A percentile compares a stretch with the other conserved stretches of the same genome.
phyloP scores from a whole-genome alignment of 2,888 invertebrate species.

The Nycteola revayana region DNA sequence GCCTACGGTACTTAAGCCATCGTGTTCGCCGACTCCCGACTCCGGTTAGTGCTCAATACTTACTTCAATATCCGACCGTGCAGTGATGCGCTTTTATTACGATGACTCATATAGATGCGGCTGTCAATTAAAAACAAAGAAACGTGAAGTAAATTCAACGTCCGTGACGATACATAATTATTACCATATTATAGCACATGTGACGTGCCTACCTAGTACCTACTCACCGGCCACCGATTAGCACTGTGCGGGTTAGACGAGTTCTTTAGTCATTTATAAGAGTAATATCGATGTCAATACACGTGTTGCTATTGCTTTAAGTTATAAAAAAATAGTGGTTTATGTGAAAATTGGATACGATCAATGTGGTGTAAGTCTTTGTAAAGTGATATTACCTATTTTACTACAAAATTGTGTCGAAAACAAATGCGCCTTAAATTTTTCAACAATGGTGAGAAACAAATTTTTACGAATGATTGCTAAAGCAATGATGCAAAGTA shows the following conservation, averaged over 20 bases:
- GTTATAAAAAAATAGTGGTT: no score
- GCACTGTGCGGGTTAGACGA: constrained; percentile 9
- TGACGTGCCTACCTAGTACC: constrained; percentile 14
- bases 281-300: constrained; percentile 9
- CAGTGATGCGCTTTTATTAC: neutral
- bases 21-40: constrained; percentile 12
- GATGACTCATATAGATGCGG: constrained; percentile 3
- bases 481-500: no score
- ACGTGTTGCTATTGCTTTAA: no score
- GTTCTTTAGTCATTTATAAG: constrained; percentile 17
- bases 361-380: no score
- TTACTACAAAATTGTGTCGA: no score
- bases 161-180: constrained; percentile 11
- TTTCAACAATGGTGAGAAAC: no score
- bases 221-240: constrained; percentile 16
- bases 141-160: constrained; percentile 9
- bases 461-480: no score
- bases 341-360: no score
- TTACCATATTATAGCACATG: constrained; percentile 22
- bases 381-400: no score
- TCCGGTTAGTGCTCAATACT: constrained; percentile 29
- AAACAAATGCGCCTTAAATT: no score
- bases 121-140: constrained; percentile 25
- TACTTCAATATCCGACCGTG: neutral
- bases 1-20: constrained; percentile 12